These are phyloP conservation scores for Graphium colonna DNA, from an alignment of 2,888 invertebrate species.

Conservation along the genomic window DNA sequence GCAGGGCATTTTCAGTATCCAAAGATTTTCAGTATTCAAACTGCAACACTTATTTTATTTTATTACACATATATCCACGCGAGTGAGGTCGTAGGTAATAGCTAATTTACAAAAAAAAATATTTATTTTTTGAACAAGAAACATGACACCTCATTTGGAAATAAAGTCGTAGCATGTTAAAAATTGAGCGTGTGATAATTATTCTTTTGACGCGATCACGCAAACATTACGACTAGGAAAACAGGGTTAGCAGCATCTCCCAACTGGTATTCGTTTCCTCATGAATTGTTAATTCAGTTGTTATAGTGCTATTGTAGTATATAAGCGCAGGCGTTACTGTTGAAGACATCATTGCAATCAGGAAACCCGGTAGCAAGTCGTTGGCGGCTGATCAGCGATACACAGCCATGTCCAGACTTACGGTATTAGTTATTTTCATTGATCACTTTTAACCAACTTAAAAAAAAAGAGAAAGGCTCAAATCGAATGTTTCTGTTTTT, in stretches of 20 bases:
- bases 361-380: constrained; percentile 49
- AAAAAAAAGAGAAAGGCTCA: no score
- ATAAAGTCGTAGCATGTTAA: no score
- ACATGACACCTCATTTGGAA: no score
- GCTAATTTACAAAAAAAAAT: no score
- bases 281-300: neutral
- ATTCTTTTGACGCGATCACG: constrained; percentile 23
- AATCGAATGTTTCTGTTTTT: no score
- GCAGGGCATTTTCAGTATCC: no score
- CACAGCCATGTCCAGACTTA: constrained; percentile 63
- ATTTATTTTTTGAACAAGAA: no score
- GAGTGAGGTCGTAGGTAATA: no score
- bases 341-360: constrained; percentile 51
- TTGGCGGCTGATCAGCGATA: constrained; percentile 36
- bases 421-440: constrained; percentile 57
- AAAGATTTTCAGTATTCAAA: no score
- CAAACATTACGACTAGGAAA: neutral
- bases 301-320: constrained; percentile 47
- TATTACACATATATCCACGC: no score
- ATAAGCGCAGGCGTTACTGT: constrained; percentile 58
- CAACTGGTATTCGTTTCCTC: neutral
- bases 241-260: neutral
- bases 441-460: no score
- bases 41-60: no score
- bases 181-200: constrained; percentile 41